These are phyloP conservation scores for Caenorhabditis angaria DNA, from an alignment of 2,888 invertebrate species.

Conservation along the genomic window DNA sequence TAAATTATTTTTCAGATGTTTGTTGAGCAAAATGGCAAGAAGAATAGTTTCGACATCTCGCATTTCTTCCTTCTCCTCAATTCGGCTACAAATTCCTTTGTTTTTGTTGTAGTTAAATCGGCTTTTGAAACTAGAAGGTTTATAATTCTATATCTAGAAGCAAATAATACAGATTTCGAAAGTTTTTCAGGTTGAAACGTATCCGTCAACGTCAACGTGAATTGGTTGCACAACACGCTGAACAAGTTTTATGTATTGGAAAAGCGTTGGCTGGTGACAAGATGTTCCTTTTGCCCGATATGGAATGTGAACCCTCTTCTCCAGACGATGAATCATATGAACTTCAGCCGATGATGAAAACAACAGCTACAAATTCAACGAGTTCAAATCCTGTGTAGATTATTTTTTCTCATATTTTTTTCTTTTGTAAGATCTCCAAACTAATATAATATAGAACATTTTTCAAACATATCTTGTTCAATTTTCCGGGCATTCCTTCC, in stretches of 20 bases:
- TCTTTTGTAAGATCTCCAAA: neutral
- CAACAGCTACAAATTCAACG: neutral
- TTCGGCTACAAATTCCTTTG: slow-evolving; percentile 61
- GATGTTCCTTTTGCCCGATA: slow-evolving; percentile 37
- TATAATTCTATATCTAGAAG: neutral
- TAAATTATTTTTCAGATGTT: slow-evolving; percentile 29
- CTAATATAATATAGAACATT: neutral
- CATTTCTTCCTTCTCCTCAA: slow-evolving; percentile 58
- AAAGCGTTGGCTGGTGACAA: slow-evolving; percentile 61
- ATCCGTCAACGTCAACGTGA: slow-evolving; percentile 49
- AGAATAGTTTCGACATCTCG: slow-evolving; percentile 15
- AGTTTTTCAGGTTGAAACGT: slow-evolving; percentile 40
- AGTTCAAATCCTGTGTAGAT: slow-evolving; percentile 37
- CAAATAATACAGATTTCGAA: neutral
- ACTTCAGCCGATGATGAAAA: slow-evolving; percentile 33
- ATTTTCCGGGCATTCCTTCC: slow-evolving; percentile 7
- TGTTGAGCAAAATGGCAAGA: slow-evolving; percentile 8
- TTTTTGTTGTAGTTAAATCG: slow-evolving; percentile 62
- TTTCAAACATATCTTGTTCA: slow-evolving; percentile 2
- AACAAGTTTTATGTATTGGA: slow-evolving; percentile 61
- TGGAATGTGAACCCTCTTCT: slow-evolving; percentile 29
- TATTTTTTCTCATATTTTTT: neutral
- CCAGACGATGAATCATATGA: slow-evolving; percentile 32
- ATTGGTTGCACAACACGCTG: slow-evolving; percentile 58
- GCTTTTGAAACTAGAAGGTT: slow-evolving; percentile 60